Conservation (phyloP, 1,140 invertebrate species). For the Bombyx mori region ASM3026992v2 NC_085117.1:8224001-8224500, state of each 20-base stretch:
- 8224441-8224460: too few species aligned
- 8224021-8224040: slow-evolving; percentile 28
- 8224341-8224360: too few species aligned
- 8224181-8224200: slow-evolving; percentile 61
- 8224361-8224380: too few species aligned
- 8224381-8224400: too few species aligned
- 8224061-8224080: slow-evolving; percentile 15
- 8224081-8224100: slow-evolving; percentile 52
- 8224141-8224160: slow-evolving; percentile 55
- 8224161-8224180: slow-evolving; percentile 40
- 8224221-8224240: neutral
- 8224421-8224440: too few species aligned
- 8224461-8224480: too few species aligned
- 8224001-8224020: slow-evolving; percentile 21
- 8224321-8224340: too few species aligned
- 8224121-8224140: slow-evolving; percentile 33
- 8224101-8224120: slow-evolving; percentile 54
- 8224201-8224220: slow-evolving; percentile 60
- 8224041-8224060: slow-evolving; percentile 51
- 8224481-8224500: too few species aligned
- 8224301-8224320: too few species aligned
- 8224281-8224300: too few species aligned
- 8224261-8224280: too few species aligned
- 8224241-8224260: neutral
- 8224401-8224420: too few species aligned